Conservation (phyloP, 2,888 invertebrate genomes). For the Andrena fulva region DNA sequence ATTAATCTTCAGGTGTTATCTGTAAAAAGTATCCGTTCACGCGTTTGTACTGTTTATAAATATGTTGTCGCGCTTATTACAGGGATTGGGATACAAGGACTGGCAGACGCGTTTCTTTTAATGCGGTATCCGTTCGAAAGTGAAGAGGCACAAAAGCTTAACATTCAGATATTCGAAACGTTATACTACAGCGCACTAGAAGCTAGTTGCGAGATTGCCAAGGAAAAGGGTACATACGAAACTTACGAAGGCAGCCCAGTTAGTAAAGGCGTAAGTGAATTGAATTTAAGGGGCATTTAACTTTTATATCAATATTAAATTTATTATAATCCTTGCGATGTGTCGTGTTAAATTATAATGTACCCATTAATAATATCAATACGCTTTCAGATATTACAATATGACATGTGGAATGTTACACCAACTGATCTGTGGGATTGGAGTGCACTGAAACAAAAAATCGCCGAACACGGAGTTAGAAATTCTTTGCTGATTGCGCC, state of each 20-base stretch:
- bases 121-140: conserved; percentile 98
- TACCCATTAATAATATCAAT: not conserved
- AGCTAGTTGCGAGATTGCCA: conserved; percentile 97
- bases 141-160: conserved; percentile 92
- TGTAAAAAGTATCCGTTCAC: conserved; percentile 2
- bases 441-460: conserved; percentile 92
- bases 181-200: conserved; percentile 99
- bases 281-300: conserved; percentile 10
- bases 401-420: conserved; percentile 98
- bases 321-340: not conserved
- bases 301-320: not conserved
- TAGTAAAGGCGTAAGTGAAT: conserved; percentile 91
- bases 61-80: conserved; percentile 3
- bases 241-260: conserved; percentile 97
- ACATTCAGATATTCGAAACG: conserved; percentile 98
- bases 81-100: conserved; percentile 97
- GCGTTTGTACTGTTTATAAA: not conserved
- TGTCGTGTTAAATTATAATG: not conserved
- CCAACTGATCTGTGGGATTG: conserved; percentile 97
- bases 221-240: conserved; percentile 93
- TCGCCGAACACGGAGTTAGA: conserved; percentile 94
- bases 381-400: conserved; percentile 91
- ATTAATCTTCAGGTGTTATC: conserved; percentile 14
- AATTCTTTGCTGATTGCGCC: conserved; percentile 98
- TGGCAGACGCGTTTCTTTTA: conserved; percentile 98